Evolutionary conservation across 2,113 vertebrate genomes (phyloP).

Genomic region (Albula glossodonta): DNA sequence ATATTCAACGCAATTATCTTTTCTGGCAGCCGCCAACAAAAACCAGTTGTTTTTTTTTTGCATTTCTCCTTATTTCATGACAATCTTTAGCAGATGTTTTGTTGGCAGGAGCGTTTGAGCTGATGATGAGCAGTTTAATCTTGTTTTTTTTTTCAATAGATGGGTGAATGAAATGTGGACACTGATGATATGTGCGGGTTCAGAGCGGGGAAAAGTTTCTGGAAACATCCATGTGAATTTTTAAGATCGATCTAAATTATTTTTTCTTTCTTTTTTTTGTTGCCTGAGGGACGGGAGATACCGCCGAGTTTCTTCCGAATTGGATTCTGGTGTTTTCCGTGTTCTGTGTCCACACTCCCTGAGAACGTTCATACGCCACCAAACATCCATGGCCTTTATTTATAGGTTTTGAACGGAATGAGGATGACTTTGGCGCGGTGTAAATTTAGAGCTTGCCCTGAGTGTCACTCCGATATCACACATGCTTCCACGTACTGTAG

Average conservation of each 20-base stretch:
- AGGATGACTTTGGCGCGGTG: conserved; percentile 55
- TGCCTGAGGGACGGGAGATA: not conserved
- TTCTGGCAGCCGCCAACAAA: conserved; percentile 43
- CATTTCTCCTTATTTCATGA: not conserved
- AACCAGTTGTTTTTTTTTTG: conserved; percentile 29
- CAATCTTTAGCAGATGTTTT: conserved; percentile 46
- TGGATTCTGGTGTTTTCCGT: conserved; percentile 56
- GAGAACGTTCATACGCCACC: conserved; percentile 51
- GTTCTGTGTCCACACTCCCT: conserved; percentile 53
- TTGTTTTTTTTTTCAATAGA: not conserved
- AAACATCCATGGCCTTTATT: conserved; percentile 64
- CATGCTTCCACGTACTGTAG: conserved; percentile 35
- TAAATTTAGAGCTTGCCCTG: conserved; percentile 64
- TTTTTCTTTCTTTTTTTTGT: not conserved
- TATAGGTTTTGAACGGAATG: conserved; percentile 53
- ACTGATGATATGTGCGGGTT: not conserved
- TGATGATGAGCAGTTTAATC: not conserved
- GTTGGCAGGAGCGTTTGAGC: conserved; percentile 1
- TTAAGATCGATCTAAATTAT: not conserved
- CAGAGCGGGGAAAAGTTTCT: not conserved
- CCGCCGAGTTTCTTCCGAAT: not conserved
- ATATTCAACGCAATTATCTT: conserved; percentile 38
- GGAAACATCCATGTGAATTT: not conserved
- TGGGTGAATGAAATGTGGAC: not conserved
- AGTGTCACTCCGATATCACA: conserved; percentile 56